phyloP scores from a whole-genome alignment of 1,140 invertebrate genomes.

The Saccostrea cuccullata region DNA sequence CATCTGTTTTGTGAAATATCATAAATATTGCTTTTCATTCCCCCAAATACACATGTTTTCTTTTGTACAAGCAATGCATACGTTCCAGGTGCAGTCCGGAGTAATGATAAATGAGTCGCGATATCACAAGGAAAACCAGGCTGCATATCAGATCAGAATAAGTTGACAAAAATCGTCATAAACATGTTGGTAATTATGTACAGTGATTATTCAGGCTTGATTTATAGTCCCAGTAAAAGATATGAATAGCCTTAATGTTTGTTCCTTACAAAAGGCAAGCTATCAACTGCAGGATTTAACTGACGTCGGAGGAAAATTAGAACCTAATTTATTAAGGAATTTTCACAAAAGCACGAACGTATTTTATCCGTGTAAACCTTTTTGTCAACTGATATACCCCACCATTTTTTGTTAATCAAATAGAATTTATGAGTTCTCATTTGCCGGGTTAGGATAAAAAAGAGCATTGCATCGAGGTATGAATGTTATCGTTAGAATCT shows the following conservation, averaged over 20 bases:
- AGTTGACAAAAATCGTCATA: constrained; percentile 36
- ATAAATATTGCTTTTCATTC: not conserved
- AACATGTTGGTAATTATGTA: constrained; percentile 38
- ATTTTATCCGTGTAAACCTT: constrained; percentile 37
- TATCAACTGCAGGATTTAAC: constrained; percentile 33
- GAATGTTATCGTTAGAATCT: constrained; percentile 25
- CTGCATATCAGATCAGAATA: constrained; percentile 30
- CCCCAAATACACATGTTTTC: constrained; percentile 9
- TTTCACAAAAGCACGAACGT: constrained; percentile 27
- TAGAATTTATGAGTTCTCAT: constrained; percentile 34
- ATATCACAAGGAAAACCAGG: not conserved
- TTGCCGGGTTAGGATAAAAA: constrained; percentile 32
- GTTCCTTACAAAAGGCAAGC: constrained; percentile 14
- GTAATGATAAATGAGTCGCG: constrained; percentile 8
- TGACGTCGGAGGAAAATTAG: constrained; percentile 34
- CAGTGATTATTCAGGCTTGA: constrained; percentile 35
- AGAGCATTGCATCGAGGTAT: constrained; percentile 6
- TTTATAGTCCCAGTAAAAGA: constrained; percentile 25
- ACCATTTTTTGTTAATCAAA: constrained; percentile 38
- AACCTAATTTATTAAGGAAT: constrained; percentile 37
- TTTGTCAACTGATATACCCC: constrained; percentile 34
- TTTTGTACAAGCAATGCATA: not conserved
- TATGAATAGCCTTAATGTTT: constrained; percentile 34
- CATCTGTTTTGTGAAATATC: not conserved
- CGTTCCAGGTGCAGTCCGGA: constrained; percentile 13